Conservation (phyloP, 23 tunicate species). For the Halocynthia aurantium region DNA sequence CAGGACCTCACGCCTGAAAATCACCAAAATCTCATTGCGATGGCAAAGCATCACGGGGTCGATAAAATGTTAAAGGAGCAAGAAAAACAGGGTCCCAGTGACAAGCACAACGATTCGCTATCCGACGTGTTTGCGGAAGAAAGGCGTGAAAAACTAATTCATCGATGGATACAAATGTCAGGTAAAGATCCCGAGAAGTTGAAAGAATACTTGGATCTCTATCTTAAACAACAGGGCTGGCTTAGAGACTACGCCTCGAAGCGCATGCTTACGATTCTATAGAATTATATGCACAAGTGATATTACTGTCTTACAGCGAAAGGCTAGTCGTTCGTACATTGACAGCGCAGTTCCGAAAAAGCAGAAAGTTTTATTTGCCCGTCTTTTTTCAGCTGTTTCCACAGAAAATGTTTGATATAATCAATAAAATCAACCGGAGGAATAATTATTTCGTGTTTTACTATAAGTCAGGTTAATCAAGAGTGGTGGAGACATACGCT, state of each 20-base stretch:
- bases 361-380: neutral
- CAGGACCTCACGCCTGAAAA: constrained; percentile 5
- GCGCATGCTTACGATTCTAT: neutral
- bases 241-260: neutral
- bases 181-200: constrained; percentile 45
- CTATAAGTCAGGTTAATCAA: no score
- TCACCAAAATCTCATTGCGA: constrained; percentile 1
- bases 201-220: constrained; percentile 49
- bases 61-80: neutral
- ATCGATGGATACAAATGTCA: constrained; percentile 33
- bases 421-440: no score
- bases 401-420: neutral
- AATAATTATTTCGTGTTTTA: no score
- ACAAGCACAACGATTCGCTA: neutral
- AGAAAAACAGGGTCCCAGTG: neutral
- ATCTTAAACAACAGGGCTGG: constrained; percentile 29
- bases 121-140: neutral
- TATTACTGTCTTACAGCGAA: neutral
- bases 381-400: neutral
- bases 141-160: constrained; percentile 9
- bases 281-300: neutral
- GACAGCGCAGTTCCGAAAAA: neutral
- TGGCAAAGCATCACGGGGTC: constrained; percentile 17
- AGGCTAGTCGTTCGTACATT: neutral
- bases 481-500: no score